These are phyloP conservation scores for Thymelicus sylvestris DNA, from an alignment of 2,888 invertebrate species.

Conservation along the genomic window DNA sequence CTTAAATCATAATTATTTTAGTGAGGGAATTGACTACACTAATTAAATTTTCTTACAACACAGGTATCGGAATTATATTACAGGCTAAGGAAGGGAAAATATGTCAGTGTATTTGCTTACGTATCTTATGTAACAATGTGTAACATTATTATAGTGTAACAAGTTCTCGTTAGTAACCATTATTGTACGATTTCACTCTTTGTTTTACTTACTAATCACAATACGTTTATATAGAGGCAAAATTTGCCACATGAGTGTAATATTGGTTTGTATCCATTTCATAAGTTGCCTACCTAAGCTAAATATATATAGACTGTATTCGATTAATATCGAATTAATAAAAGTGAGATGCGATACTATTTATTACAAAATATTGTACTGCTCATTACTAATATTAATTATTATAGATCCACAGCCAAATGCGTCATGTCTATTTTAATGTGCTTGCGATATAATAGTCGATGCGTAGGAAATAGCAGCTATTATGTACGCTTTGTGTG, in stretches of 20 bases:
- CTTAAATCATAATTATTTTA: slow-evolving; percentile 35
- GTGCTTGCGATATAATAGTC: slow-evolving; percentile 49
- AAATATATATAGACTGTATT: slow-evolving; percentile 52
- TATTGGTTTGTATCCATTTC: slow-evolving; percentile 57
- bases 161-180: slow-evolving; percentile 61
- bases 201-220: slow-evolving; percentile 73
- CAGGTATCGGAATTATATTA: slow-evolving; percentile 43
- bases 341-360: slow-evolving; percentile 57
- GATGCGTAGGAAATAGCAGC: slow-evolving; percentile 40
- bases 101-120: slow-evolving; percentile 70
- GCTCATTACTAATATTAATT: slow-evolving; percentile 24
- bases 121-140: slow-evolving; percentile 77
- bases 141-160: slow-evolving; percentile 79
- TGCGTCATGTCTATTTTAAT: slow-evolving; percentile 57
- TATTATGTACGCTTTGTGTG: slow-evolving; percentile 69
- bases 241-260: slow-evolving; percentile 62
- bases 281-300: slow-evolving; percentile 59
- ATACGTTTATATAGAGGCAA: slow-evolving; percentile 59
- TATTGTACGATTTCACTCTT: slow-evolving; percentile 82
- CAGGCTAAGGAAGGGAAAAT: slow-evolving; percentile 66
- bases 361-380: slow-evolving; percentile 58
- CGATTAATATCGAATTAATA: slow-evolving; percentile 41
- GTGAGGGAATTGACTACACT: slow-evolving; percentile 20
- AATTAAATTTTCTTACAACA: slow-evolving; percentile 20
- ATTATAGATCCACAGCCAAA: slow-evolving; percentile 69